Base-by-base conservation (phyloP, 2,113 vertebrate genomes). In the Lagopus muta region DNA sequence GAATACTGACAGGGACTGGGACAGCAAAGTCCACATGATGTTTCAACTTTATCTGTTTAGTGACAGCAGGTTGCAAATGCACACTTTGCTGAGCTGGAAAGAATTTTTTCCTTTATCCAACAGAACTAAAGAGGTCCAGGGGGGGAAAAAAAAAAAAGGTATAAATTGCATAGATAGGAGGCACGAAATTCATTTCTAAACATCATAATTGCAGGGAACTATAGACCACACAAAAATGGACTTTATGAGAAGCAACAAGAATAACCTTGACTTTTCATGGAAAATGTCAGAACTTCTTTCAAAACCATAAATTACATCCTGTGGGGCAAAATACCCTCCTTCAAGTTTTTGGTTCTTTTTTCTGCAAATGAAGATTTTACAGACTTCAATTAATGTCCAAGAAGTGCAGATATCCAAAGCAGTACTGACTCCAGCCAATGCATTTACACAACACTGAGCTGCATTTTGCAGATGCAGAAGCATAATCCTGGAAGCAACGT, bases 1-100 rank as follows among this genome's bases (percentile, higher is more conserved):
- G 79, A 85, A 82, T 40, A 96, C 73, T 69, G 96, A 93, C 81
- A 94, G 42, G 48, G 91, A 92, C 79, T 80, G 57, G 65, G 82
- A 91, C 78, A 91, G 82, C 11, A 18, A 76, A 93, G 74, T 65
- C 81, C 85, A 66, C 21, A n/a, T 87, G 84, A 84, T 78, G 82
- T 48, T 95, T 93, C 94, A 82, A 84, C 87, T 95, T 90, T 69
- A 82, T 76, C 66, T 90, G 54, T 61, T 89, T 73, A 90, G 87
- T 86, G 86, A 92, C 73, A 92, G 82, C 70, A 89, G 64, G 74
- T 47, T 92, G 77, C 66, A 86, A 94, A 93, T 54, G 50, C 28
- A 70, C 28, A 92, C 45, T 70, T 90, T 77, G 71, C 74, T 90
- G 84, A 92, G 64, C 75, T 93, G 36, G 45, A 88, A 90, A 65